Percentiles rank a stretch among this genome's conserved stretches.
These are phyloP conservation scores for Aptenodytes forsteri DNA, from an alignment of 2,113 vertebrate genomes.

Conservation along the genomic window DNA sequence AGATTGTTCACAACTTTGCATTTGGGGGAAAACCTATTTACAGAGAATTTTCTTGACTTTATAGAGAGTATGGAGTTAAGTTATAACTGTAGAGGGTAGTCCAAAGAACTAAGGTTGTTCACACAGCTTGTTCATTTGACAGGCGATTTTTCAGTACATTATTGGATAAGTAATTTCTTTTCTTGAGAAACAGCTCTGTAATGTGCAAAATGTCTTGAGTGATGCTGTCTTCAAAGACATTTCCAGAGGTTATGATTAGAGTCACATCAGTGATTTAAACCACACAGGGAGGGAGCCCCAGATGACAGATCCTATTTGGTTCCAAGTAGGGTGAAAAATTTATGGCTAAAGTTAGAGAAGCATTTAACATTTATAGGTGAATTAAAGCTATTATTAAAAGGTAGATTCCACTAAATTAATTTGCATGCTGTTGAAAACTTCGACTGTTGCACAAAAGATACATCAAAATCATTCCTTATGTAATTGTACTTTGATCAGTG, in stretches of 20 bases:
- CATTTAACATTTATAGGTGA: neutral
- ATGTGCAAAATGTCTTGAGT: slow-evolving; percentile 24
- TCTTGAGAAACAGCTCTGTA: neutral
- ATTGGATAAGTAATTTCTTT: neutral
- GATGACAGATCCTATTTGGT: neutral
- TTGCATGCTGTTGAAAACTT: neutral
- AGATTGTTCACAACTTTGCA: slow-evolving; percentile 18
- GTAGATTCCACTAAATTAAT: neutral
- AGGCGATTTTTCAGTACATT: neutral
- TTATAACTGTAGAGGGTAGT: slow-evolving; percentile 23
- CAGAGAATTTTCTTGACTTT: slow-evolving; percentile 36
- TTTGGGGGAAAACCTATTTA: slow-evolving; percentile 16
- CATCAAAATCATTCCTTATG: neutral
- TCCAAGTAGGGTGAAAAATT: neutral
- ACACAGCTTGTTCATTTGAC: neutral
- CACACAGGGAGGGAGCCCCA: neutral
- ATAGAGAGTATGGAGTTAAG: neutral
- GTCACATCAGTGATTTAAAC: neutral
- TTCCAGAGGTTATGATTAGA: slow-evolving; percentile 15
- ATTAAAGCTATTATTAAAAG: neutral
- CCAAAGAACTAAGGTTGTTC: slow-evolving; percentile 10
- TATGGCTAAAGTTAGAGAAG: neutral
- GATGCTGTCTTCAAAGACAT: slow-evolving; percentile 15
- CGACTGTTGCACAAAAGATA: neutral
- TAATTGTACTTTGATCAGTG: neutral